Evolutionary conservation across 2,113 vertebrate species (phyloP).

Genomic region (Psophia crepitans): DNA sequence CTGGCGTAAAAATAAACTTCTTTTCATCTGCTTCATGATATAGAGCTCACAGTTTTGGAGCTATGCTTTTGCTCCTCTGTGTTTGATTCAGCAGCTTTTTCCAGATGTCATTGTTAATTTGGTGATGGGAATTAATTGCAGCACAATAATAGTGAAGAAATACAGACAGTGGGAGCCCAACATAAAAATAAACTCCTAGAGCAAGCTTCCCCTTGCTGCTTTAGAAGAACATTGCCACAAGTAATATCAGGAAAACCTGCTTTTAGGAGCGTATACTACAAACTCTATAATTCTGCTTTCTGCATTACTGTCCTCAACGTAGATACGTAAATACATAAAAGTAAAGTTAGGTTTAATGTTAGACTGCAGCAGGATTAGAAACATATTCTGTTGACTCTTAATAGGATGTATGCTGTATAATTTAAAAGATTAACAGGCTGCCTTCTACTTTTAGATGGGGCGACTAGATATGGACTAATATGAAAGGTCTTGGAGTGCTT

Average conservation of each 20-base stretch:
- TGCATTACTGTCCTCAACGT: background rate
- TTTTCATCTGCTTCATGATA: background rate
- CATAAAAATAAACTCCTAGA: background rate
- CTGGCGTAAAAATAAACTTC: background rate
- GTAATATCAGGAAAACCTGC: background rate
- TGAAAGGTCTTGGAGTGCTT: background rate
- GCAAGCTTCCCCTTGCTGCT: background rate
- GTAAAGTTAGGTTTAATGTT: background rate
- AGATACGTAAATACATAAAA: background rate
- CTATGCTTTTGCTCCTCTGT: background rate
- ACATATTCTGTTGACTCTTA: background rate
- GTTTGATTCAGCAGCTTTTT: background rate
- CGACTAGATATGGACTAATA: background rate
- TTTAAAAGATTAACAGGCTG: background rate
- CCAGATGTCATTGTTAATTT: background rate
- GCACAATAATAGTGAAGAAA: background rate
- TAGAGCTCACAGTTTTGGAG: background rate
- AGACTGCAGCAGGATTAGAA: background rate
- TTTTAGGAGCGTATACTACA: background rate
- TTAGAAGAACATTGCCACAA: background rate
- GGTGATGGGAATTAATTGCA: background rate
- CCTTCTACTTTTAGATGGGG: background rate
- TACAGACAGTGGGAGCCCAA: background rate
- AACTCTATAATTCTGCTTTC: background rate
- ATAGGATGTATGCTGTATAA: background rate